phyloP scores from a whole-genome alignment of 2,797 vertebrate genomes.

The Tauraco hartlaubi region DNA sequence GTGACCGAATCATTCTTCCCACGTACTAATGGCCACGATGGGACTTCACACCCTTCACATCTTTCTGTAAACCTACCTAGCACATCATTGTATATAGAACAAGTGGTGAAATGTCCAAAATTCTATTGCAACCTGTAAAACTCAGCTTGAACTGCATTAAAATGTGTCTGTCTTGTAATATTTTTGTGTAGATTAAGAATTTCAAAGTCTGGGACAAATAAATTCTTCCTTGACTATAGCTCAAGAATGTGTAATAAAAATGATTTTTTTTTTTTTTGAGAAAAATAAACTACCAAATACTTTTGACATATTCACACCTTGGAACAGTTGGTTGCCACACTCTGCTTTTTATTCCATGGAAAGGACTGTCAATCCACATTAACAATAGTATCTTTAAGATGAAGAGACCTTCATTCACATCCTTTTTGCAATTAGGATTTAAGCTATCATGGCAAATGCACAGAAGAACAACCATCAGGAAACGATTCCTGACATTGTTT shows the following conservation, averaged over 20 bases:
- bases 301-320: neutral
- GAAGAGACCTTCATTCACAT: neutral
- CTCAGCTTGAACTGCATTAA: neutral
- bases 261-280: neutral
- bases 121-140: neutral
- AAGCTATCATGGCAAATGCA: neutral
- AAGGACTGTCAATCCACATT: neutral
- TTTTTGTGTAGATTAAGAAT: neutral
- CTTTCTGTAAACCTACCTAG: neutral
- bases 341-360: neutral
- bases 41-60: neutral
- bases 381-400: neutral
- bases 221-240: neutral
- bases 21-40: neutral
- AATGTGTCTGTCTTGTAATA: neutral
- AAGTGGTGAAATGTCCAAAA: neutral
- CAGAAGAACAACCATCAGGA: neutral
- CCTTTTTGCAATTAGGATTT: neutral
- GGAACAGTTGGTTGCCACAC: neutral
- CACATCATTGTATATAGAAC: neutral
- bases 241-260: neutral
- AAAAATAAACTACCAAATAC: neutral
- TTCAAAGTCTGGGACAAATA: neutral
- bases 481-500: neutral
- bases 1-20: neutral